Evolutionary conservation across 2,797 vertebrate species (phyloP), one percentile per base, ranked within the genome.

Genomic region (Enteromius anoplus): DNA sequence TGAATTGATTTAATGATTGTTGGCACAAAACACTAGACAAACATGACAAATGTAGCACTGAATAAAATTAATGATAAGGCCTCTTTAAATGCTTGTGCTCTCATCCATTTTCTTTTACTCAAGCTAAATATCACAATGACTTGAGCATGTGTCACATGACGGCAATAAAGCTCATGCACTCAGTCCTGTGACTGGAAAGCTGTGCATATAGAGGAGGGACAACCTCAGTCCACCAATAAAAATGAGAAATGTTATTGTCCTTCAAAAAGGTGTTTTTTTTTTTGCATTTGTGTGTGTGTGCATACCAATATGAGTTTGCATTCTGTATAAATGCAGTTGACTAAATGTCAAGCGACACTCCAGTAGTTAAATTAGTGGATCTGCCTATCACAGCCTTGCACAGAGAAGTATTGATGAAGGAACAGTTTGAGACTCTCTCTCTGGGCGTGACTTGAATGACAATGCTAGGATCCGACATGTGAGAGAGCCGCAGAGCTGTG

Each of bases 361-460:
- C 34, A 0, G 40, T 47, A 53, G 51, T 45, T 45, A 23, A 29
- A 70, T 69, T 11, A 80, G 40, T 60, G 8, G 68, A 69, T 70
- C 65, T 79, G 34, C 2, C 47, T 1, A 66, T 15, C 21, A 47
- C 45, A 42, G 49, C 12, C 62, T 71, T 23, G 62, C 37, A 78
- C 15, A 75, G 40, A 47, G 64, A 71, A 37, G 55, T 37, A 53
- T n/a, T 75, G 75, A 84, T 85, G 73, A 82, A 55, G 37, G 81
- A 11, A 73, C 71, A 42, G 51, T 51, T 53, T 21, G 76, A 0
- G 47, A 85, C 26, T 26, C 80, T 51, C 26, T 69, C 68, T n/a
- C 32, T 76, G 68, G 84, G 80, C 19, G 82, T 85, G 86, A 86
- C 84, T 72, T 68, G 80, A 81, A 83, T 51, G 42, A 32, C 42